These are phyloP conservation scores for Rafetus swinhoei DNA, from an alignment of 2,113 vertebrate genomes.

Conservation along the genomic window DNA sequence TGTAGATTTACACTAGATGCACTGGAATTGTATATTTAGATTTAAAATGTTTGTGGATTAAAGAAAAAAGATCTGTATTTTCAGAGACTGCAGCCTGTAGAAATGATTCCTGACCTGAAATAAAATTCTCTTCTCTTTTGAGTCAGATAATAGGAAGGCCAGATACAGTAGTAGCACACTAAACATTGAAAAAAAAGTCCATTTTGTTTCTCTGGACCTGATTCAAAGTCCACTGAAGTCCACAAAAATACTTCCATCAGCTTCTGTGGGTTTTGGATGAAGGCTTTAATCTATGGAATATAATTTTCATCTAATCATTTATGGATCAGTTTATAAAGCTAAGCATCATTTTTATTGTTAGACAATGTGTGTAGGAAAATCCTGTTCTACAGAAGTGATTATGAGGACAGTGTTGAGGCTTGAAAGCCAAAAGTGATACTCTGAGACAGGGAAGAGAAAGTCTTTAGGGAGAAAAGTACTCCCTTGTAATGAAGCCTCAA, in stretches of 20 bases:
- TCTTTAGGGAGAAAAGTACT: background rate
- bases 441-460: rapidly evolving
- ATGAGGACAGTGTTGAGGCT: background rate
- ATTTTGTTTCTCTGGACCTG: background rate
- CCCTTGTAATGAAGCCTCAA: background rate
- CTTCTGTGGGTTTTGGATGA: background rate
- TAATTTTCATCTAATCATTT: background rate
- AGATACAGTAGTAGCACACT: background rate
- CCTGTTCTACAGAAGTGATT: background rate
- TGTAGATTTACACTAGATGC: background rate
- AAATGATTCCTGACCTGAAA: slow-evolving; percentile 4
- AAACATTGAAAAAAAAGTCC: background rate
- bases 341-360: background rate
- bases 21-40: background rate
- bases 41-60: background rate
- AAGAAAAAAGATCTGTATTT: background rate
- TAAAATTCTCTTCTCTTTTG: background rate
- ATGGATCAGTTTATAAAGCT: background rate
- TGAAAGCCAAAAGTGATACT: background rate
- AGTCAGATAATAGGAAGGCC: background rate
- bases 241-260: background rate
- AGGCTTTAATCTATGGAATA: background rate
- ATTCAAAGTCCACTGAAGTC: background rate
- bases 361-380: rapidly evolving
- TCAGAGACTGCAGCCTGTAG: background rate